Conservation (phyloP, 2,797 vertebrate genomes). For the Margarornis squamiger region DNA sequence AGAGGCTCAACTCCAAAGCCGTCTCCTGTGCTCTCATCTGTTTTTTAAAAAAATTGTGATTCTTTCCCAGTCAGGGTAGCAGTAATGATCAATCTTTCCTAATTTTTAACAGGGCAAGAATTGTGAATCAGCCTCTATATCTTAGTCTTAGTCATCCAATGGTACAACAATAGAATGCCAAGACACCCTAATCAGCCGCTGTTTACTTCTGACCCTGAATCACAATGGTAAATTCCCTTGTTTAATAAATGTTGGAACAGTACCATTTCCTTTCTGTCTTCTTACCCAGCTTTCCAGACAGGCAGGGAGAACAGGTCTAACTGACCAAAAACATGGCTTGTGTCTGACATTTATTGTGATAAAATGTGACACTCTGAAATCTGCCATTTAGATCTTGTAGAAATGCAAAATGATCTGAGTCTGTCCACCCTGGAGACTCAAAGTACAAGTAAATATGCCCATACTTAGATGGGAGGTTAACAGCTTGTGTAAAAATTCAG, state of each 20-base stretch:
- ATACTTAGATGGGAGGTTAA: not conserved
- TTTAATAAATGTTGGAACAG: not conserved
- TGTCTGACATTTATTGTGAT: not conserved
- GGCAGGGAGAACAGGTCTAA: not conserved
- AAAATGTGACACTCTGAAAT: not conserved
- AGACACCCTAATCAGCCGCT: not conserved
- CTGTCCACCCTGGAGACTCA: not conserved
- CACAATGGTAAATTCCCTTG: not conserved
- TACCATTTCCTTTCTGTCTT: not conserved
- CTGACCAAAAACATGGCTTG: not conserved
- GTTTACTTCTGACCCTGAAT: not conserved
- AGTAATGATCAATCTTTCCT: not conserved
- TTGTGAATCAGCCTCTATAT: not conserved
- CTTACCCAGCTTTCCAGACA: not conserved
- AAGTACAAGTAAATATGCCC: not conserved
- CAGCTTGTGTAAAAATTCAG: not conserved
- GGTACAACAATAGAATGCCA: not conserved
- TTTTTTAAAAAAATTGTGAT: not conserved
- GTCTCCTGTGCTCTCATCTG: not conserved
- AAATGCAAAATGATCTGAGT: not conserved
- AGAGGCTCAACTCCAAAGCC: not conserved
- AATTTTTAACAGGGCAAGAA: not conserved
- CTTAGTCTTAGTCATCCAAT: not conserved
- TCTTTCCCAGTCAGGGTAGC: not conserved
- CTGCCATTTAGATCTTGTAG: not conserved